Evolutionary conservation across 2,113 vertebrate genomes (phyloP).

Genomic region (Tonatia bakeri): DNA sequence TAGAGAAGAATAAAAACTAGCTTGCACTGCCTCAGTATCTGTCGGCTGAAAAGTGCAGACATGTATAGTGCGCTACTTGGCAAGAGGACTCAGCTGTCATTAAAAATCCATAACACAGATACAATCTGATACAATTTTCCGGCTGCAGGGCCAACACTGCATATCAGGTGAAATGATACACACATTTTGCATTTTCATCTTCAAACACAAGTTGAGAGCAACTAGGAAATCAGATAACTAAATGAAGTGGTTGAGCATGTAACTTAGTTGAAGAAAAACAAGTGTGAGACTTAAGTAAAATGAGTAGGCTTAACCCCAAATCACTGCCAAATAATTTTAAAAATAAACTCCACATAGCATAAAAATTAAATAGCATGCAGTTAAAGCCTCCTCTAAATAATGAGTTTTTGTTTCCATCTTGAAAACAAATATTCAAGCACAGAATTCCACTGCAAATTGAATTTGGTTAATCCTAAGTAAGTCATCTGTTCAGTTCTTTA

Average conservation of each 20-base stretch:
- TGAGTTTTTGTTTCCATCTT: not conserved
- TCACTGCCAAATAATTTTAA: not conserved
- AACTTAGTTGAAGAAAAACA: not conserved
- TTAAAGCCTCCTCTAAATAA: not conserved
- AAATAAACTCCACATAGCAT: not conserved
- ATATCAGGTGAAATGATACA: not conserved
- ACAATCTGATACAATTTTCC: not conserved
- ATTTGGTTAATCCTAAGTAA: not conserved
- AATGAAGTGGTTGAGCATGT: not conserved
- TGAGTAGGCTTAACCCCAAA: not conserved
- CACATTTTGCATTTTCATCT: not conserved
- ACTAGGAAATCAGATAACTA: not conserved
- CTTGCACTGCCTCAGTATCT: not conserved
- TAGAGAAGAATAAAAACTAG: slow-evolving; percentile 6
- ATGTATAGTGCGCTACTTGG: not conserved
- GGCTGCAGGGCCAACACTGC: not conserved
- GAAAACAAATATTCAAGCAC: not conserved
- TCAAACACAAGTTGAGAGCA: slow-evolving; percentile 6
- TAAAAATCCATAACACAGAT: not conserved
- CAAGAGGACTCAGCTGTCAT: not conserved
- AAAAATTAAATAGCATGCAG: not conserved
- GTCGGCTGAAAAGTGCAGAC: not conserved
- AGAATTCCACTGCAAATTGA: not conserved
- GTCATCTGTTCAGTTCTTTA: not conserved
- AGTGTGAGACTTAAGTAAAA: not conserved